Conservation (phyloP, 2,113 vertebrate genomes). For the Hemibagrus wyckioides region DNA sequence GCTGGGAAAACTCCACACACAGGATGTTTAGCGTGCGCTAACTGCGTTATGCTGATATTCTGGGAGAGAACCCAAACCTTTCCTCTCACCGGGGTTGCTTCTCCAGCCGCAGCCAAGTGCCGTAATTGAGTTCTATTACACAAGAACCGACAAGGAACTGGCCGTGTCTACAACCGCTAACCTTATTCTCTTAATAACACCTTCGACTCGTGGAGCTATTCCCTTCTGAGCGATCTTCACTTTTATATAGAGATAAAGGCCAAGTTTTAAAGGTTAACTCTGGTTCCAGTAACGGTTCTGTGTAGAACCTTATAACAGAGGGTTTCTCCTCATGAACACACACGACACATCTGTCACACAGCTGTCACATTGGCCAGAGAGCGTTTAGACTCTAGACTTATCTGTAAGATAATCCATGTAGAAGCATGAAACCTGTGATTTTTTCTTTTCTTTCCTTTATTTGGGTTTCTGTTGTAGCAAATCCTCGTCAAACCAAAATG, state of each 20-base stretch:
- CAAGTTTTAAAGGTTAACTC: not conserved
- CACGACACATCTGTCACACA: no score
- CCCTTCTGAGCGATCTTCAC: not conserved
- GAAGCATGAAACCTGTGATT: no score
- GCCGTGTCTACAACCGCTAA: not conserved
- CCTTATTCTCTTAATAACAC: not conserved
- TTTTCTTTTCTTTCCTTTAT: no score
- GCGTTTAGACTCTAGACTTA: no score
- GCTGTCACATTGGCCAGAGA: no score
- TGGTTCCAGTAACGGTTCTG: not conserved
- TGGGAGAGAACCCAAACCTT: slow-evolving; percentile 28
- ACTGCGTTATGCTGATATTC: slow-evolving; percentile 26
- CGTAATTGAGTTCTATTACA: slow-evolving; percentile 13
- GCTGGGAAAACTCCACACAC: not conserved
- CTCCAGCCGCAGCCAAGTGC: not conserved
- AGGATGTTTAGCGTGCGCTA: slow-evolving; percentile 24
- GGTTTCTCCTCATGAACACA: no score
- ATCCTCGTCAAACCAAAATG: no score
- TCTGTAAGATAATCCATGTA: no score
- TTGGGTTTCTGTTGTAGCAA: no score
- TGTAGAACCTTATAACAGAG: no score
- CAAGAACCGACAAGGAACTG: slow-evolving; percentile 16
- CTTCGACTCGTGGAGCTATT: not conserved
- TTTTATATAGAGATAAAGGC: not conserved
- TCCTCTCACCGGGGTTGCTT: slow-evolving; percentile 11